phyloP scores from a whole-genome alignment of 2,888 invertebrate genomes.

The Theristus sp. region DNA sequence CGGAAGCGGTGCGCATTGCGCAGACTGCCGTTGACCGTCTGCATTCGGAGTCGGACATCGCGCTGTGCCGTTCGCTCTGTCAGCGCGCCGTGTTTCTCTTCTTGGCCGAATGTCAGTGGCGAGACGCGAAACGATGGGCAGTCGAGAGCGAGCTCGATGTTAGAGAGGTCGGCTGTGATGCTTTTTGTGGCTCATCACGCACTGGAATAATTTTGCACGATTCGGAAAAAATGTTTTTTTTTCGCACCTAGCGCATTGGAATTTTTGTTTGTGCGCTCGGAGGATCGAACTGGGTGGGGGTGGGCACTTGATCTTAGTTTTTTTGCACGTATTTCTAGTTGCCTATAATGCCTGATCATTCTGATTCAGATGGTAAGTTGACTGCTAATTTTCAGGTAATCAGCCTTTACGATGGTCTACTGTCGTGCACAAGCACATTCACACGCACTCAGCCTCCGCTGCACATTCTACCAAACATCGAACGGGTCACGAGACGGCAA shows the following conservation, averaged over 20 bases:
- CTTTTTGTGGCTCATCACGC: too few relatives aligned
- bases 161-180: slow-evolving; percentile 34
- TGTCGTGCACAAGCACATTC: slow-evolving; percentile 32
- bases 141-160: slow-evolving; percentile 32
- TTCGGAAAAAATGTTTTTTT: too few relatives aligned
- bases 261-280: too few relatives aligned
- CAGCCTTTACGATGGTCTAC: slow-evolving; percentile 33
- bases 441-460: slow-evolving; percentile 33
- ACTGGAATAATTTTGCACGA: too few relatives aligned
- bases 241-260: too few relatives aligned
- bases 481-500: slow-evolving; percentile 30
- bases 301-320: too few relatives aligned
- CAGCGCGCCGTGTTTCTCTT: slow-evolving; percentile 38
- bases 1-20: slow-evolving; percentile 37
- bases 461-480: slow-evolving; percentile 36
- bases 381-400: slow-evolving; percentile 30
- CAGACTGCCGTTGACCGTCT: slow-evolving; percentile 23
- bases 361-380: too few relatives aligned
- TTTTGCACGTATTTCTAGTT: too few relatives aligned
- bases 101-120: slow-evolving; percentile 34
- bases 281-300: not conserved
- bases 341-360: too few relatives aligned
- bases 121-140: slow-evolving; percentile 33
- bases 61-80: slow-evolving; percentile 18
- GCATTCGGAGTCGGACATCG: too few relatives aligned